Conservation (phyloP, 2,797 vertebrate genomes). For the Paguma larvata region DNA sequence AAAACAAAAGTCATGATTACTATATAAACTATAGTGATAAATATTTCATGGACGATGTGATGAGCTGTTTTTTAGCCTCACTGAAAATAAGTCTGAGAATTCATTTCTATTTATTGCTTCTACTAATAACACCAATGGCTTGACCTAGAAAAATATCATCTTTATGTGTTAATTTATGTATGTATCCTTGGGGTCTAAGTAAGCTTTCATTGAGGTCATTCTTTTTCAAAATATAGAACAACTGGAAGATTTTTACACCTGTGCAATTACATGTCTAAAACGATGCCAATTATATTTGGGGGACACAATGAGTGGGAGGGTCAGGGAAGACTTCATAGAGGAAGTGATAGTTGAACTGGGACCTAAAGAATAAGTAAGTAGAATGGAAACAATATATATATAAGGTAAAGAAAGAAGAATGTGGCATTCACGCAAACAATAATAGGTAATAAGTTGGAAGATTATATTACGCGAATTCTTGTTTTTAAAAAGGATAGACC, state of each 20-base stretch:
- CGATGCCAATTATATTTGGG: neutral
- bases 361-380: neutral
- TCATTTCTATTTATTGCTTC: conserved; percentile 64
- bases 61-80: neutral
- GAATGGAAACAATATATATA: neutral
- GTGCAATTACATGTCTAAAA: conserved; percentile 19
- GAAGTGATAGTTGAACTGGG: neutral
- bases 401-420: neutral
- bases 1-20: conserved; percentile 8
- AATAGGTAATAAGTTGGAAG: neutral
- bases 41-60: neutral
- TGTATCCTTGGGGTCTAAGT: conserved; percentile 53
- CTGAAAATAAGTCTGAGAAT: conserved; percentile 31
- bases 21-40: neutral
- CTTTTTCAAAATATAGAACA: conserved; percentile 53
- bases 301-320: neutral
- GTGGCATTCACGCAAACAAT: neutral
- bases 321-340: neutral
- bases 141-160: conserved; percentile 48
- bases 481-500: neutral
- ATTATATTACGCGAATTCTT: neutral
- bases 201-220: conserved; percentile 57
- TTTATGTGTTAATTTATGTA: conserved; percentile 45
- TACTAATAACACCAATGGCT: conserved; percentile 12
- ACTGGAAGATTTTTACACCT: conserved; percentile 29